Conservation (phyloP, 2,888 invertebrate genomes). For the Caenorhabditis becei region DNA sequence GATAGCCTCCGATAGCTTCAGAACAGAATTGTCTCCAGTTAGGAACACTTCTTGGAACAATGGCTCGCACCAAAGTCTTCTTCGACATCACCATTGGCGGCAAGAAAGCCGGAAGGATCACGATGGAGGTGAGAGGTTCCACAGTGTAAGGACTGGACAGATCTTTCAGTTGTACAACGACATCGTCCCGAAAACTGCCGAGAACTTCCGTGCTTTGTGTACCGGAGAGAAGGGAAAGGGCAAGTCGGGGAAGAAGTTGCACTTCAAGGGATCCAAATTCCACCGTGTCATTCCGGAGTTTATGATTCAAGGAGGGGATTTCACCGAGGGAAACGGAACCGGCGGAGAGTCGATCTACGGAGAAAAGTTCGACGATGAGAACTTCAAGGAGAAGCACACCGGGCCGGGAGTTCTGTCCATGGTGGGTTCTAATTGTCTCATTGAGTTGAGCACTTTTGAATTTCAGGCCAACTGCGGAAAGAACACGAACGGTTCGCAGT, state of each 20-base stretch:
- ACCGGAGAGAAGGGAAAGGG: conserved; percentile 96
- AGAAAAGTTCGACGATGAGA: conserved; percentile 92
- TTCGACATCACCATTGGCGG: conserved; percentile 80
- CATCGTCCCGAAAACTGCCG: conserved; percentile 91
- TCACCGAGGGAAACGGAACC: conserved; percentile 91
- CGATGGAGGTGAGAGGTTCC: too few relatives aligned
- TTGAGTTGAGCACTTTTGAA: background rate
- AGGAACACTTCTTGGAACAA: too few relatives aligned
- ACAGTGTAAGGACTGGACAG: too few relatives aligned
- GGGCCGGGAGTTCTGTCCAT: conserved; percentile 88
- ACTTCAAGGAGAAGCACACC: conserved; percentile 87
- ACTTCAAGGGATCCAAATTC: conserved; percentile 90
- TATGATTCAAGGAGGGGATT: conserved; percentile 94
- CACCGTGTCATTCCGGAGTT: conserved; percentile 97
- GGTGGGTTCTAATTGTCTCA: conserved; percentile 84
- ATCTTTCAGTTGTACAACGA: conserved; percentile 88
- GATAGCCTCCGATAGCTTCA: too few relatives aligned
- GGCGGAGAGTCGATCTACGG: conserved; percentile 97
- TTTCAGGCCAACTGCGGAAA: conserved; percentile 75
- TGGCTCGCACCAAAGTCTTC: conserved; percentile 76
- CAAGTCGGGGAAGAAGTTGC: conserved; percentile 83
- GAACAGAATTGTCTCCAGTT: too few relatives aligned
- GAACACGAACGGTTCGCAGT: conserved; percentile 80
- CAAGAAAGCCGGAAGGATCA: conserved; percentile 77
- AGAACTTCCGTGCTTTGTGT: conserved; percentile 97